Conservation (phyloP, 2,113 vertebrate species). For the Platysteira castanea region DNA sequence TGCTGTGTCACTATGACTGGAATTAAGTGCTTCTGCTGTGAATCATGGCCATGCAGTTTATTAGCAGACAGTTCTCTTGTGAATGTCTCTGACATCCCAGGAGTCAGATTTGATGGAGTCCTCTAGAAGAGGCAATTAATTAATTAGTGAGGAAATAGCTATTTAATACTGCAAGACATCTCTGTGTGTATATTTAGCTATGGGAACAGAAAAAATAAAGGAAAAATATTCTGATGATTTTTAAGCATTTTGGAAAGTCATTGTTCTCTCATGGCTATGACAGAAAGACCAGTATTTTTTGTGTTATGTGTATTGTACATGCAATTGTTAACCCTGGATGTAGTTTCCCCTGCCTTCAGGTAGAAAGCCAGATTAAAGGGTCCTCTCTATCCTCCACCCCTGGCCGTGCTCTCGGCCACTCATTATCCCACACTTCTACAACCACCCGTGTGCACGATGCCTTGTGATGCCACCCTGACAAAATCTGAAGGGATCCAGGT, state of each 20-base stretch:
- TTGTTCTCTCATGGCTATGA: background rate
- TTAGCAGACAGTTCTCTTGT: background rate
- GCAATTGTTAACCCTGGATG: background rate
- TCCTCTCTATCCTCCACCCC: background rate
- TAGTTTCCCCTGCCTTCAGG: background rate
- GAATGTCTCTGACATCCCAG: background rate
- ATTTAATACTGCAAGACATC: background rate
- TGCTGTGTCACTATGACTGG: background rate
- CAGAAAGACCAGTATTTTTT: background rate
- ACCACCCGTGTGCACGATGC: accelerated
- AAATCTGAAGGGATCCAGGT: background rate
- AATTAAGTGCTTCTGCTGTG: background rate
- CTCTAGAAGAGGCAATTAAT: background rate
- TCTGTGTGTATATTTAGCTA: background rate
- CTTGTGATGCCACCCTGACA: background rate
- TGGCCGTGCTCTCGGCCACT: accelerated
- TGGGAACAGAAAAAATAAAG: background rate
- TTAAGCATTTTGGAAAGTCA: background rate
- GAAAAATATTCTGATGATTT: background rate
- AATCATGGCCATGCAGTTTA: background rate
- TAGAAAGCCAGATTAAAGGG: background rate
- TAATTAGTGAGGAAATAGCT: background rate
- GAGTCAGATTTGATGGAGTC: background rate
- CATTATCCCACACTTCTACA: background rate
- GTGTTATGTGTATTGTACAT: accelerated